phyloP scores from a whole-genome alignment of 2,797 vertebrate species.

The Etheostoma perlongum region DNA sequence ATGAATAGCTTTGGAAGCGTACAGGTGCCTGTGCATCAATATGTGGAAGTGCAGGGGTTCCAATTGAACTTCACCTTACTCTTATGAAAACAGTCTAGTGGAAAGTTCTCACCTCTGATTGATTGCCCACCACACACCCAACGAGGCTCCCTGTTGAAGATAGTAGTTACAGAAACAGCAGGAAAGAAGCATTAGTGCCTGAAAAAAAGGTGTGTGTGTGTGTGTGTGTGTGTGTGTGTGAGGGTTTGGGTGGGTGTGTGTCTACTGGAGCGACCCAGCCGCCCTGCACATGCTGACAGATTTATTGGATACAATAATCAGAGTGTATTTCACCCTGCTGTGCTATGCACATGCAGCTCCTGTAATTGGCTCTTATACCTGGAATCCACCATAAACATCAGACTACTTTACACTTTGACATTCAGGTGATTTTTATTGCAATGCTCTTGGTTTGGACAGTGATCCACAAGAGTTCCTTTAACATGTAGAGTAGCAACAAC shows the following conservation, averaged over 20 bases:
- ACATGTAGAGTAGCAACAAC: background rate
- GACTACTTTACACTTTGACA: conserved; percentile 32
- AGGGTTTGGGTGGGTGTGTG: background rate
- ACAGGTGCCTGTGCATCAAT: conserved; percentile 27
- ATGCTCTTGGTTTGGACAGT: background rate
- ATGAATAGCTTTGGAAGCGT: background rate
- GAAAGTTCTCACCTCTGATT: conserved; percentile 21
- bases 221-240: background rate
- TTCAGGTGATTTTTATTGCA: conserved; percentile 23
- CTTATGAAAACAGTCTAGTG: conserved; percentile 24
- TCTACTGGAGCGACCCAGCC: conserved; percentile 40
- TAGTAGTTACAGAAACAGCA: conserved; percentile 31
- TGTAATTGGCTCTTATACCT: conserved; percentile 74
- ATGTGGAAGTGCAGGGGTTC: conserved; percentile 1
- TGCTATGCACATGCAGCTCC: conserved; percentile 55
- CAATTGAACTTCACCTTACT: conserved; percentile 26
- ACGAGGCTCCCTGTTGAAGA: conserved; percentile 6
- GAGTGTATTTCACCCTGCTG: conserved; percentile 65
- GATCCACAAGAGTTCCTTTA: background rate
- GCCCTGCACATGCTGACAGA: conserved; percentile 69
- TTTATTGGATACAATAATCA: conserved; percentile 79
- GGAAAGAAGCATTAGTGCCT: conserved; percentile 30
- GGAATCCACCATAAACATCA: conserved; percentile 56
- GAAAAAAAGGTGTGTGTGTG: conserved; percentile 13
- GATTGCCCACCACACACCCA: conserved; percentile 19